Evolutionary conservation across 1,140 invertebrate genomes (phyloP), one percentile per base, ranked within the genome.

Genomic region (Bombus sylvicola): DNA sequence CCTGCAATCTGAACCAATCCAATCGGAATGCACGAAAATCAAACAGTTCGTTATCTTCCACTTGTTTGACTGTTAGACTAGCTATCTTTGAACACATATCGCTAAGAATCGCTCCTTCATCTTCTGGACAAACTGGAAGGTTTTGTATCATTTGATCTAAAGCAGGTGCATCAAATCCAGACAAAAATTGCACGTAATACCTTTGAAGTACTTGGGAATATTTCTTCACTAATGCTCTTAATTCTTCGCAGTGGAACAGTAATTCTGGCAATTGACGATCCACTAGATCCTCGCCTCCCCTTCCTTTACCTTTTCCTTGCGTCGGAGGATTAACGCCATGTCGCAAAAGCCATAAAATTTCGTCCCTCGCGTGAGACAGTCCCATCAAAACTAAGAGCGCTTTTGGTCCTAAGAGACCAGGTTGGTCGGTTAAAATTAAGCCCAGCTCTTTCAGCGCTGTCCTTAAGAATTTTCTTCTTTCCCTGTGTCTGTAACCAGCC

Each of bases 1-100:
- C 98, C 96, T 99, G 99, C 37, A 99, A 95, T 89, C 99, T 96
- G 93, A 99, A 99, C 99, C 99, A 99, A 95, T 99, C 99, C 47
- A 99, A 94, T 53, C 99, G 96, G 81, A 99, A 97, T 25, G 98
- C 98, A 91, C 98, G 96, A 92, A 99, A 99, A 95, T 99, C 99
- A 96, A 99, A 99, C 1, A 98, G 92, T 94, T 99, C 98, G 96
- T 99, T 99, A 37, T 99, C 98, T 95, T 99, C 99, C 73, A 99
- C 98, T 97, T 99, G 99, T 94, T 99, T 99, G 0, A 99, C 98
- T 77, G 97, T 98, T 39, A 99, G 94, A 94, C 96, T 97, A 6
- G 98, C 97, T 89, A 99, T 98, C 47, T 97, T 98, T 90, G 97
- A 98, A 93, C 98, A 99, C 72, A 99, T 96, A 37, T 99, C 99